phyloP scores from a whole-genome alignment of 2,888 invertebrate genomes.

The Coelinius sp. region DNA sequence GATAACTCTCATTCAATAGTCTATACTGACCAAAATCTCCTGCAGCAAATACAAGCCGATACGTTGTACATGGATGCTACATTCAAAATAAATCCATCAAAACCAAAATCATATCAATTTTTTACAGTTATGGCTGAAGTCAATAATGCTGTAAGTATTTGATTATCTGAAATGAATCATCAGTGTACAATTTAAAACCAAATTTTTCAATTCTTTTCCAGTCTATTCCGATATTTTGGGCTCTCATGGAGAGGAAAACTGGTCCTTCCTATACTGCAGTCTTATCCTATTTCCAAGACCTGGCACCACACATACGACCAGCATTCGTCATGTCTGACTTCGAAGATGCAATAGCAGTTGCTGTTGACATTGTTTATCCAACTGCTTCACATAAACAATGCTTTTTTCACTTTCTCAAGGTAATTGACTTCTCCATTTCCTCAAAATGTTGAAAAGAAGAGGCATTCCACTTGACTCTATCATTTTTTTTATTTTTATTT shows the following conservation, averaged over 20 bases:
- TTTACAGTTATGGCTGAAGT: conserved; percentile 21
- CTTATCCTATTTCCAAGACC: conserved; percentile 9
- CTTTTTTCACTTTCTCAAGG: conserved; percentile 25
- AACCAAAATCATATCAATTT: conserved; percentile 4
- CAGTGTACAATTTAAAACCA: neutral
- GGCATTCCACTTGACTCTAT: neutral
- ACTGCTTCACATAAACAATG: neutral
- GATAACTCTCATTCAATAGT: conserved; percentile 3
- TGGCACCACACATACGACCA: conserved; percentile 13
- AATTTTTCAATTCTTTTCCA: too few relatives aligned
- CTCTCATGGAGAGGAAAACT: conserved; percentile 20
- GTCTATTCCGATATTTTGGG: conserved; percentile 25
- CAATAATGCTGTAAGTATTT: conserved; percentile 16
- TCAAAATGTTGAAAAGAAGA: too few relatives aligned
- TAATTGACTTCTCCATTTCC: neutral
- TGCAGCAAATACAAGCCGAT: neutral
- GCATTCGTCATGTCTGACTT: conserved; percentile 22
- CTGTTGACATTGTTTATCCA: neutral
- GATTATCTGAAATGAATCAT: neutral
- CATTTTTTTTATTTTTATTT: neutral
- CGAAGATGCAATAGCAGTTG: neutral
- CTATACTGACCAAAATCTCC: neutral
- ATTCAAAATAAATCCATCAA: neutral
- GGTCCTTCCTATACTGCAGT: conserved; percentile 5
- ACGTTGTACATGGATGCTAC: conserved; percentile 21